Base-by-base conservation (phyloP, 2,888 invertebrate species). In the Caradrina clavipalpis region DNA sequence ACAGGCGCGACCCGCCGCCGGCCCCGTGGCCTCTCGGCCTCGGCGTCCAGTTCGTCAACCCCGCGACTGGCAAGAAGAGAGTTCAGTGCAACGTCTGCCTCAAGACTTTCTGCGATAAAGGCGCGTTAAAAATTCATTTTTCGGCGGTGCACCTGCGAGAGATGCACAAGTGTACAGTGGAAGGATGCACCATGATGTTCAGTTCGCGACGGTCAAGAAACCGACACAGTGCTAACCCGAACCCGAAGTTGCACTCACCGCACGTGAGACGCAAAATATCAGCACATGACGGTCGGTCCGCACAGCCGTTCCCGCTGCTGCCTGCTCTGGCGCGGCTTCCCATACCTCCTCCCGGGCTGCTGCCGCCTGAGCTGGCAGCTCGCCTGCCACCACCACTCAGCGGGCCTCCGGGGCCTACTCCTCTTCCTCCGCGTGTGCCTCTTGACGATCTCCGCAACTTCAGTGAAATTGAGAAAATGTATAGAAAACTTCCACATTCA, bases 61-160 rank as follows among this genome's bases (percentile, higher is more conserved):
- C 98, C 35, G 97, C 98, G 13, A 98, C 98, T 47, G 98, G 98
- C 54, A 99, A 99, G 96, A 99, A 99, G 91, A 97, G 99, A 86
- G 99, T 99, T 75, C 98, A 99, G 96, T 99, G 99, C 96, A 98
- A 99, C 91, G 99, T 99, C 75, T 99, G 99, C 94, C 96, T 99
- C 81, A 99, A 99, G 94, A 99, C 99, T 71, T 99, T 99, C 95
- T 99, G 99, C 97, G 99, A 99, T 96, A 99, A 99, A 95, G 99
- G 99, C 78, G 99, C 99, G 54, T 96, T 99, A 65, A 99, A 99
- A 96, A 99, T 99, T 65, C 99, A 99, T 93, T 99, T 99, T 93
- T 99, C 99, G 72, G 99, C 99, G 22, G 99, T 99, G 76, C 99
- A 99, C 92, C 95, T 99, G 86, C 97, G 99, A 63, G 99, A 99